A percentile compares a stretch with the other conserved stretches of the same genome.
These are phyloP conservation scores for Dione juno DNA, from an alignment of 2,888 invertebrate species.

Conservation along the genomic window DNA sequence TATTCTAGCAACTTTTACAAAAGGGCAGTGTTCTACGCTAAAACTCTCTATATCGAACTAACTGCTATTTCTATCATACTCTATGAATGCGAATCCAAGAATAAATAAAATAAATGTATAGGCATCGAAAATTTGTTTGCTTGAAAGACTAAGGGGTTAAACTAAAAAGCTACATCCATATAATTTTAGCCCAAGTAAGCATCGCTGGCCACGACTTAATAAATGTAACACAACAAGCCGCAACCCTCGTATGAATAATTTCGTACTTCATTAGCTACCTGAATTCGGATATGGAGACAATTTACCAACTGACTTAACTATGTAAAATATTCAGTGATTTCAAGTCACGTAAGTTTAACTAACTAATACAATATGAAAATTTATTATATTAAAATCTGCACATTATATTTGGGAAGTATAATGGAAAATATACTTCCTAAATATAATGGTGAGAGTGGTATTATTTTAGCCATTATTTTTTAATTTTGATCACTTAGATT, in stretches of 20 bases:
- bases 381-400: neutral
- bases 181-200: conserved; percentile 29
- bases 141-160: too few relatives aligned
- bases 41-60: too few relatives aligned
- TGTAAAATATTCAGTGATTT: conserved; percentile 28
- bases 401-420: neutral
- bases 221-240: conserved; percentile 28
- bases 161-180: conserved; percentile 7
- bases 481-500: too few relatives aligned
- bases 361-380: neutral
- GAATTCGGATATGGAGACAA: conserved; percentile 32
- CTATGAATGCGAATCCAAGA: too few relatives aligned
- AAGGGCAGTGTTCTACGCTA: too few relatives aligned
- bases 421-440: neutral
- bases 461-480: neutral
- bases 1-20: too few relatives aligned
- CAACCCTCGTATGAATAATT: conserved; percentile 35
- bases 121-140: too few relatives aligned
- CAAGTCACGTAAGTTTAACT: conserved; percentile 16
- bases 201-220: conserved; percentile 28
- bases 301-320: conserved; percentile 27
- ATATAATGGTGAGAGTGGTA: neutral
- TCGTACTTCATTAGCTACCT: conserved; percentile 28
- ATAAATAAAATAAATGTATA: too few relatives aligned
- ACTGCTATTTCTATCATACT: too few relatives aligned